Evolutionary conservation across 2,113 vertebrate species (phyloP).

Genomic region (Austrofundulus limnaeus): DNA sequence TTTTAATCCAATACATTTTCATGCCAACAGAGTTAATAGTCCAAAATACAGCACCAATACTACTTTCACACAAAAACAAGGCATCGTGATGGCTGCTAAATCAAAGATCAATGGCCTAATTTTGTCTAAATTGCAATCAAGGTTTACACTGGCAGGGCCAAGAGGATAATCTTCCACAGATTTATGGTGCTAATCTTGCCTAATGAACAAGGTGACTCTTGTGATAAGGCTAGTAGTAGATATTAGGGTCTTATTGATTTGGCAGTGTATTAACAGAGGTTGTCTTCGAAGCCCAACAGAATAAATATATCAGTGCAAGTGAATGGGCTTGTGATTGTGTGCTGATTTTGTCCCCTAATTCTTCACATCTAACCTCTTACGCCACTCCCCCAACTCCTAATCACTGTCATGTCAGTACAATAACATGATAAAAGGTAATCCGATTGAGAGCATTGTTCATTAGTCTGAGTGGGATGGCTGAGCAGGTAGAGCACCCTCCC

Average conservation of each 20-base stretch:
- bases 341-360: constrained; percentile 17
- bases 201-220: constrained; percentile 75
- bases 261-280: constrained; percentile 48
- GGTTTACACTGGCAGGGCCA: constrained; percentile 49
- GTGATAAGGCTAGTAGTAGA: constrained; percentile 64
- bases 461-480: constrained; percentile 57
- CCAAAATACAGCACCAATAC: constrained; percentile 30
- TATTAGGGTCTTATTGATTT: constrained; percentile 67
- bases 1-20: not conserved
- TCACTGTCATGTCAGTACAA: constrained; percentile 58
- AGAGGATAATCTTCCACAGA: constrained; percentile 64
- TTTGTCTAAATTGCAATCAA: constrained; percentile 67
- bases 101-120: constrained; percentile 71
- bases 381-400: constrained; percentile 55
- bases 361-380: constrained; percentile 28
- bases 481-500: constrained; percentile 49
- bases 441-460: constrained; percentile 68
- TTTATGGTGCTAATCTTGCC: constrained; percentile 56
- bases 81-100: constrained; percentile 41
- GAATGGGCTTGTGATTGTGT: constrained; percentile 11
- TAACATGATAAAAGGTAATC: constrained; percentile 70
- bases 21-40: constrained; percentile 17
- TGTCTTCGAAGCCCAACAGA: constrained; percentile 33
- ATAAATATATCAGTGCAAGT: not conserved
- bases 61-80: constrained; percentile 23